Percentiles rank a stretch among this genome's conserved stretches.
Conservation (phyloP, 2,113 vertebrate genomes). For the Hydrochoerus hydrochaeris region DNA sequence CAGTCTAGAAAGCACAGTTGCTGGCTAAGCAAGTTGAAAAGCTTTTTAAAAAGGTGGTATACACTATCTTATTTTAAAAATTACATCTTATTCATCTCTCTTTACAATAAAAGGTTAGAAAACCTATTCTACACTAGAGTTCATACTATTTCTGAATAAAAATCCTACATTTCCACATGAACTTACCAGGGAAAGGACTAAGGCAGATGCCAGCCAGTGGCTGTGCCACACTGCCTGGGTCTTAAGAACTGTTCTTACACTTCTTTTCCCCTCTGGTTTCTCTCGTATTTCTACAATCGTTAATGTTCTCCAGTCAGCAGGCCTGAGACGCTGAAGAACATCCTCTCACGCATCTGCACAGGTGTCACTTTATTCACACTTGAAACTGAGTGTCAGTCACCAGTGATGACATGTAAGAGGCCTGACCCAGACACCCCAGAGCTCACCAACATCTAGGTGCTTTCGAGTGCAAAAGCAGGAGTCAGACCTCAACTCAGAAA, state of each 20-base stretch:
- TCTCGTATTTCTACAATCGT: neutral
- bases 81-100: neutral
- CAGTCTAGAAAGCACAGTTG: neutral
- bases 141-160: neutral
- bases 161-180: neutral
- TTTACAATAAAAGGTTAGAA: neutral
- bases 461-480: neutral
- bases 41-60: neutral
- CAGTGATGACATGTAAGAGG: neutral
- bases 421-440: neutral
- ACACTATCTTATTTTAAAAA: neutral
- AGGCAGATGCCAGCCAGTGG: neutral
- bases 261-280: neutral
- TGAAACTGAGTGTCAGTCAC: neutral
- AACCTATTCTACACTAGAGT: neutral
- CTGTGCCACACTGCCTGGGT: neutral
- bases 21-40: constrained; percentile 5
- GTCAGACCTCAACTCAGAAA: neutral
- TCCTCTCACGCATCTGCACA: neutral
- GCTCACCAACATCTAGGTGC: neutral
- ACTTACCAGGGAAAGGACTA: neutral
- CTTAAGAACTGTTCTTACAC: neutral
- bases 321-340: neutral
- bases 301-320: neutral
- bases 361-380: neutral